A percentile compares a stretch with the other conserved stretches of the same genome.
phyloP scores from a whole-genome alignment of 2,888 invertebrate genomes.

The Drosophila mulleri region DNA sequence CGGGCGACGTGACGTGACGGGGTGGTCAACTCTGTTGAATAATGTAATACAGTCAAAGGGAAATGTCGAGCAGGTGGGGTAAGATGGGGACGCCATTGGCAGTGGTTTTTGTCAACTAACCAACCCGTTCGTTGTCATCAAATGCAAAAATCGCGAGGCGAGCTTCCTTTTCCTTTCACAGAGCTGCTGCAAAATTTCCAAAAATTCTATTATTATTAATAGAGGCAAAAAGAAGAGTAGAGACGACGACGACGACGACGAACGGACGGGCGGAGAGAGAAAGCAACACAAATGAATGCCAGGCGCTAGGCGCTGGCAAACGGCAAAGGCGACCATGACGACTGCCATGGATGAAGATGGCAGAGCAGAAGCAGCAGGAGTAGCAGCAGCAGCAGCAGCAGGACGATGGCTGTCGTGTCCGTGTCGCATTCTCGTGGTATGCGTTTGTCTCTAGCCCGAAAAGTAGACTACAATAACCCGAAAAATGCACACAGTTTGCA shows the following conservation, averaged over 20 bases:
- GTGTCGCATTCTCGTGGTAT: conserved; percentile 41
- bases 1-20: neutral
- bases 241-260: neutral
- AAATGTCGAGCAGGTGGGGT: neutral
- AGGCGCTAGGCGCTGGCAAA: conserved; percentile 24
- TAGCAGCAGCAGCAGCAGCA: conserved; percentile 11
- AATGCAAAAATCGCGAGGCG: conserved; percentile 75
- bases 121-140: conserved; percentile 68
- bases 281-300: conserved; percentile 49
- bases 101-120: conserved; percentile 43
- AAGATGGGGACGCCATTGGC: conserved; percentile 21
- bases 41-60: conserved; percentile 43
- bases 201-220: conserved; percentile 80
- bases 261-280: neutral
- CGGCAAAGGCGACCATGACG: conserved; percentile 63
- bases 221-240: conserved; percentile 44
- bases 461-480: conserved; percentile 73
- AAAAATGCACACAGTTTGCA: conserved; percentile 81
- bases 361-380: conserved; percentile 1
- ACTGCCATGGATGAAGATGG: conserved; percentile 46
- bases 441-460: conserved; percentile 69
- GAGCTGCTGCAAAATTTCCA: conserved; percentile 68
- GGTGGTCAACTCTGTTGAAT: conserved; percentile 30
- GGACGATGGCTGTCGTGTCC: conserved; percentile 33
- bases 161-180: conserved; percentile 73